Evolutionary conservation across 1,140 invertebrate species (phyloP).

Genomic region (Drosophila kepulauana): DNA sequence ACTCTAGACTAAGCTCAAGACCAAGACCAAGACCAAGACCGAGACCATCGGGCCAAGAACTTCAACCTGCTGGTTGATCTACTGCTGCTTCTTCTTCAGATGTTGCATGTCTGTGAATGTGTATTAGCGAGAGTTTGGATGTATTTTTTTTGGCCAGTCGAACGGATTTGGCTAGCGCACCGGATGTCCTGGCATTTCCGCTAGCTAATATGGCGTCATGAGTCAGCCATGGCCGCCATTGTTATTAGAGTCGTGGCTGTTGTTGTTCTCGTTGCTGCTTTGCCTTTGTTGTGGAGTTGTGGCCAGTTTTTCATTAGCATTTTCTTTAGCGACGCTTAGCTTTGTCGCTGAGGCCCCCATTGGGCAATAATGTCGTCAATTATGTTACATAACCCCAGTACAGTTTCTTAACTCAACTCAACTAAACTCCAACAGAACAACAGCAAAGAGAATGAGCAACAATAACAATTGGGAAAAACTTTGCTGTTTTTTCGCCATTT

Average conservation of each 20-base stretch:
- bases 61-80: slow-evolving; percentile 9
- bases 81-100: background rate
- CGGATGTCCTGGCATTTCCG: slow-evolving; percentile 75
- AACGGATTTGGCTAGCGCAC: slow-evolving; percentile 47
- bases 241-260: background rate
- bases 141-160: slow-evolving; percentile 19
- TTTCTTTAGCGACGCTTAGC: slow-evolving; percentile 33
- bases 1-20: background rate
- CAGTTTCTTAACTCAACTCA: slow-evolving; percentile 11
- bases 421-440: background rate
- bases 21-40: background rate
- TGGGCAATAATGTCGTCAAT: slow-evolving; percentile 77
- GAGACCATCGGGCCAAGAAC: slow-evolving; percentile 7
- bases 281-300: slow-evolving; percentile 31
- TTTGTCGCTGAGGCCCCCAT: slow-evolving; percentile 47
- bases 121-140: slow-evolving; percentile 4
- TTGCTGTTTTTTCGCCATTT: slow-evolving; percentile 31
- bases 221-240: slow-evolving; percentile 48
- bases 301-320: slow-evolving; percentile 67
- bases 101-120: slow-evolving; percentile 12
- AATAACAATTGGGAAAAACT: slow-evolving; percentile 41
- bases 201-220: slow-evolving; percentile 65
- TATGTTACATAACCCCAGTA: slow-evolving; percentile 67
- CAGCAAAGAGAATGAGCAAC: slow-evolving; percentile 1
- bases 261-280: slow-evolving; percentile 29